Conservation (phyloP, 2,888 invertebrate species). For the Entomobrya multifasciata region DNA sequence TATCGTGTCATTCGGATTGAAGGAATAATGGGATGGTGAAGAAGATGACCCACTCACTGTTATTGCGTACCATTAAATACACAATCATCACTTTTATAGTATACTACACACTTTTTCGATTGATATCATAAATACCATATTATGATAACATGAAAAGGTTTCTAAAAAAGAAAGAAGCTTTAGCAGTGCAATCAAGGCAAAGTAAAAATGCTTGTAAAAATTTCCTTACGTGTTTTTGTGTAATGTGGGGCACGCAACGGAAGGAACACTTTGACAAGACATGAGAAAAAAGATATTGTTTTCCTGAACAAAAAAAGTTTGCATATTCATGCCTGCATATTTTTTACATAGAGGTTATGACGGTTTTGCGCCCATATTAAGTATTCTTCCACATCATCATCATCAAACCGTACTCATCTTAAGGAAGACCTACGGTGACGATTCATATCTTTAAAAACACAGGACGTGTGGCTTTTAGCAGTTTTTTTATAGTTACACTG, state of each 20-base stretch:
- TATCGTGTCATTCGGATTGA: slow-evolving; percentile 44
- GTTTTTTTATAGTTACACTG: not conserved
- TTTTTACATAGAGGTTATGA: not conserved
- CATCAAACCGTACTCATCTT: not conserved
- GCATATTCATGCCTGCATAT: not conserved
- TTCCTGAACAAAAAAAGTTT: too few relatives aligned
- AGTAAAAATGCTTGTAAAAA: too few relatives aligned
- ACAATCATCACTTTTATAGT: not conserved
- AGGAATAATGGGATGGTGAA: slow-evolving; percentile 33
- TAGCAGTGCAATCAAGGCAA: too few relatives aligned
- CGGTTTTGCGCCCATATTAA: too few relatives aligned
- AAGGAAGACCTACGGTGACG: not conserved
- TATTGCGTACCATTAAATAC: not conserved
- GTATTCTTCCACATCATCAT: slow-evolving; percentile 7
- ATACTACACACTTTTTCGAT: not conserved
- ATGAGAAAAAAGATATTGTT: slow-evolving; percentile 41
- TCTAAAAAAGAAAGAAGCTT: not conserved
- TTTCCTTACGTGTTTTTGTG: slow-evolving; percentile 10
- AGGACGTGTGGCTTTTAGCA: not conserved
- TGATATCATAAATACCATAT: slow-evolving; percentile 30
- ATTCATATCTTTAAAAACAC: not conserved
- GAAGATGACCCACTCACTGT: slow-evolving; percentile 48
- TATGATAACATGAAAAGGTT: not conserved
- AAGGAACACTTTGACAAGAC: slow-evolving; percentile 61
- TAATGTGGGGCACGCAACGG: slow-evolving; percentile 58